Percentiles rank a stretch among this genome's conserved stretches.
phyloP scores from a whole-genome alignment of 2,888 invertebrate genomes.

The Heteromyza rotundicornis region DNA sequence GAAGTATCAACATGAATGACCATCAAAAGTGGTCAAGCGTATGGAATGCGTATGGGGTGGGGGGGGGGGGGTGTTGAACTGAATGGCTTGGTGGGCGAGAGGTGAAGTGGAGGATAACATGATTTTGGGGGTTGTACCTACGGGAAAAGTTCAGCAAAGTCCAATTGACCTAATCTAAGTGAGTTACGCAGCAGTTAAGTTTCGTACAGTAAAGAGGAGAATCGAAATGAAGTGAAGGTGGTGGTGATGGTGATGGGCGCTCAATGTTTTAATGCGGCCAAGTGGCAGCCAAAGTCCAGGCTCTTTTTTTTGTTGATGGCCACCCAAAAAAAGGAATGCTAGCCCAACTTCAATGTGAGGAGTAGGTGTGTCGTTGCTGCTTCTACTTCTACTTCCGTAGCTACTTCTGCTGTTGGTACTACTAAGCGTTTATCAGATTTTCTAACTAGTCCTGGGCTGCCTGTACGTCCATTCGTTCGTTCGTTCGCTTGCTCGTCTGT shows the following conservation, averaged over 20 bases:
- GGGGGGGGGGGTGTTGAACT: no score
- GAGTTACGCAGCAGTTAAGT: conserved; percentile 8
- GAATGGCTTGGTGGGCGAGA: conserved; percentile 7
- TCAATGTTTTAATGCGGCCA: conserved; percentile 14
- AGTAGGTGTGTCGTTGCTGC: neutral
- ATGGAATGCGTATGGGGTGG: neutral
- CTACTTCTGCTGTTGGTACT: neutral
- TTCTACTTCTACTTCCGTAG: neutral
- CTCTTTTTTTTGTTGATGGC: no score
- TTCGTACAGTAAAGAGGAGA: neutral
- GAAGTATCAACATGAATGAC: conserved; percentile 44
- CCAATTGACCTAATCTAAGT: conserved; percentile 32
- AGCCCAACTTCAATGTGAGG: no score
- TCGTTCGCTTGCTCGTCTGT: neutral
- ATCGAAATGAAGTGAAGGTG: neutral
- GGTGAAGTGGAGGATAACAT: neutral
- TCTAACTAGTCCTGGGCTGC: no score
- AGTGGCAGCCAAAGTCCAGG: conserved; percentile 8
- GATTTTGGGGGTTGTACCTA: no score
- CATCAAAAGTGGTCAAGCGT: conserved; percentile 40
- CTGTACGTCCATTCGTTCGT: neutral
- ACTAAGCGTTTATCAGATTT: conserved; percentile 19
- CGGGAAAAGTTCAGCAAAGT: conserved; percentile 23
- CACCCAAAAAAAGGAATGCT: no score
- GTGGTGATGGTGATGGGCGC: conserved; percentile 7